These are phyloP conservation scores for Procavia capensis DNA, from an alignment of 2,113 vertebrate species.

Conservation along the genomic window DNA sequence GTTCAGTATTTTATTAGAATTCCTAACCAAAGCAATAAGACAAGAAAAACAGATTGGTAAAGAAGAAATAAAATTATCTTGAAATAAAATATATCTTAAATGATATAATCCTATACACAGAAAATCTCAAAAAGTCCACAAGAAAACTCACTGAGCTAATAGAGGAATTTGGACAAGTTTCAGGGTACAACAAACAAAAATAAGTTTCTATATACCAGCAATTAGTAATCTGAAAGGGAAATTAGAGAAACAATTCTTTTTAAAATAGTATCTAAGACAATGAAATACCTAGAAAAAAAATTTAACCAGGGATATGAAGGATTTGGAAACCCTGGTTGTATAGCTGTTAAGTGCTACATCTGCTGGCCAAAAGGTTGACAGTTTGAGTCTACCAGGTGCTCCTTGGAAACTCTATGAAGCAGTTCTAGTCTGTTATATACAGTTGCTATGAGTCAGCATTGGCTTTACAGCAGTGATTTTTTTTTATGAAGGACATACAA, in stretches of 20 bases:
- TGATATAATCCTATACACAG: not conserved
- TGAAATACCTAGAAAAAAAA: not conserved
- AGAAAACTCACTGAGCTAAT: not conserved
- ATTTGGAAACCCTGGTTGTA: no score
- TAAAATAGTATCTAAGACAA: not conserved
- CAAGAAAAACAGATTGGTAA: not conserved
- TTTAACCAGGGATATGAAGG: not conserved
- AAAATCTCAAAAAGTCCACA: not conserved
- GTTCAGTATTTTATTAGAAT: not conserved
- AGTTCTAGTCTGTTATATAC: no score
- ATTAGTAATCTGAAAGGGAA: not conserved
- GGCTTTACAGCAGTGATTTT: no score
- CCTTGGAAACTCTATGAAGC: no score
- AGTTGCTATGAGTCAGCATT: no score
- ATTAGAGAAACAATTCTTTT: not conserved
- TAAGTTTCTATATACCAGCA: not conserved
- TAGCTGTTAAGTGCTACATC: no score
- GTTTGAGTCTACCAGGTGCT: no score
- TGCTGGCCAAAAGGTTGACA: no score
- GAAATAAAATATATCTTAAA: no score
- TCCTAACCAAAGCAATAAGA: not conserved
- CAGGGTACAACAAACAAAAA: not conserved
- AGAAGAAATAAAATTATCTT: not conserved
- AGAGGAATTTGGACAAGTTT: not conserved
- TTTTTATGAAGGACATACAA: no score